Evolutionary conservation across 2,113 vertebrate genomes (phyloP).

Genomic region (Brevimyrus niger): DNA sequence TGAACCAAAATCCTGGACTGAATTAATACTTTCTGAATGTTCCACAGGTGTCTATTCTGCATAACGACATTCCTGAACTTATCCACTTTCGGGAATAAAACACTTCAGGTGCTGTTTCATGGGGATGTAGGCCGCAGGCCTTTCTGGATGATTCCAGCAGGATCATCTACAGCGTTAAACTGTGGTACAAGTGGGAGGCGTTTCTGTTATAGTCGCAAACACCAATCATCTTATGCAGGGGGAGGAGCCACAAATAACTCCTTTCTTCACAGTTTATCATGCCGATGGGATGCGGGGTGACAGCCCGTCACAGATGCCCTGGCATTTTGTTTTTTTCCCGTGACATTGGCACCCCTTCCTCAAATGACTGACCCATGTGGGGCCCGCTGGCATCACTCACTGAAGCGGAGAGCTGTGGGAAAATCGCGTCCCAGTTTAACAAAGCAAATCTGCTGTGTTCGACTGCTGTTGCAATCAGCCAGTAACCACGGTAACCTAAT

Average conservation of each 20-base stretch:
- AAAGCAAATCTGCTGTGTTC: neutral
- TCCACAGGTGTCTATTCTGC: too few species aligned
- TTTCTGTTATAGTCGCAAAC: neutral
- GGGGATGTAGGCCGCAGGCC: neutral
- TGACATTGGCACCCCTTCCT: neutral
- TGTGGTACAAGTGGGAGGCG: neutral
- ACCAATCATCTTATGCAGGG: neutral
- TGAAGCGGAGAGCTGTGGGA: neutral
- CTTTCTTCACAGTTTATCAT: neutral
- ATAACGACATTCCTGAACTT: neutral
- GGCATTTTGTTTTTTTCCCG: neutral
- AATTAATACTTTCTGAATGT: neutral
- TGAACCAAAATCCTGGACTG: neutral
- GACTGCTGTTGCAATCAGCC: neutral
- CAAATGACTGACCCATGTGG: neutral
- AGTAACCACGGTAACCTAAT: neutral
- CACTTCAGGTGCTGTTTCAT: neutral
- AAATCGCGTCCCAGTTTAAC: neutral
- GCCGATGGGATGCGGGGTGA: neutral
- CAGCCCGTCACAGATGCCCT: neutral
- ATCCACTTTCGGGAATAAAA: neutral
- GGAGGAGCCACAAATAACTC: neutral
- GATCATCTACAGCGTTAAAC: constrained; percentile 9
- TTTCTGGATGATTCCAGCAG: too few species aligned
- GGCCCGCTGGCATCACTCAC: neutral